A percentile compares a stretch with the other conserved stretches of the same genome.
These are phyloP conservation scores for Lutraria rhynchaena DNA, from an alignment of 1,140 invertebrate genomes.

Conservation along the genomic window DNA sequence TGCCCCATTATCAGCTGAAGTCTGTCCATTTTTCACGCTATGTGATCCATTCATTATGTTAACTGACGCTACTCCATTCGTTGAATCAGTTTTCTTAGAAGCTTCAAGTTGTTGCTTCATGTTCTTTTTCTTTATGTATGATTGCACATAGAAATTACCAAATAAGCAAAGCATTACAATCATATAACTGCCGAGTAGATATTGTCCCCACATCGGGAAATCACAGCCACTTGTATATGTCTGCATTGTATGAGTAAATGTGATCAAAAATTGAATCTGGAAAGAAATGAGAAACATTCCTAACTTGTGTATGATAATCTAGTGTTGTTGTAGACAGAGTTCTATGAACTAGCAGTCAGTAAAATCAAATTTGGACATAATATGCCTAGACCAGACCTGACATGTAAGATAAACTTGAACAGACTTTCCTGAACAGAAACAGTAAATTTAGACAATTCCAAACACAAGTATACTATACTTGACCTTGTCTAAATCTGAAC, in stretches of 20 bases:
- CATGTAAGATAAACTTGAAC: too few species aligned
- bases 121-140: slow-evolving; percentile 76
- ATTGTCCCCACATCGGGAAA: slow-evolving; percentile 81
- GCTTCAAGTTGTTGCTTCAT: neutral
- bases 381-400: too few species aligned
- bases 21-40: neutral
- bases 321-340: too few species aligned
- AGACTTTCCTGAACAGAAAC: too few species aligned
- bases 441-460: too few species aligned
- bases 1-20: too few species aligned
- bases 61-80: neutral
- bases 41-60: neutral
- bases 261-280: slow-evolving; percentile 79
- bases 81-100: slow-evolving; percentile 29
- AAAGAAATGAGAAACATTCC: slow-evolving; percentile 43
- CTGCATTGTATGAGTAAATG: slow-evolving; percentile 74
- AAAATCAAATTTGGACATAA: too few species aligned
- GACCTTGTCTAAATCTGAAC: too few species aligned
- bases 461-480: too few species aligned
- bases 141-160: slow-evolving; percentile 83
- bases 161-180: slow-evolving; percentile 82
- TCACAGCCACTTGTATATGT: slow-evolving; percentile 79
- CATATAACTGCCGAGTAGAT: slow-evolving; percentile 79
- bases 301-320: too few species aligned
- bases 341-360: too few species aligned